Evolutionary conservation across 2,888 invertebrate genomes (phyloP).

Genomic region (Spilarctia lutea): DNA sequence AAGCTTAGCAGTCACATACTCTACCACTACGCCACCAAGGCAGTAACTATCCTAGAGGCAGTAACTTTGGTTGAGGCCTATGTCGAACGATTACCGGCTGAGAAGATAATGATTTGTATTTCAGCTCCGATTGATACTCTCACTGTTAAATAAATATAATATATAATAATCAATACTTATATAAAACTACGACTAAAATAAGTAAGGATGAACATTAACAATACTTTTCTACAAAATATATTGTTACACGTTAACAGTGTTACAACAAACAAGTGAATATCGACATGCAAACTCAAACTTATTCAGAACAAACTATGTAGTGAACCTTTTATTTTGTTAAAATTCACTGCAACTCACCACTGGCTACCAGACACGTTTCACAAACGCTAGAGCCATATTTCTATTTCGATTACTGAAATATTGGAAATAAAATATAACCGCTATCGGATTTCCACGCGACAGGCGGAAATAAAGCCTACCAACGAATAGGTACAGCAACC

Average conservation of each 20-base stretch:
- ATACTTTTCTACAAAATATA: not conserved
- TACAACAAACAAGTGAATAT: not conserved
- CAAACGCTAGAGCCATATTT: conserved; percentile 63
- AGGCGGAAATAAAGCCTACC: conserved; percentile 82
- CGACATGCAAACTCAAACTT: conserved; percentile 6
- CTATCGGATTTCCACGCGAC: conserved; percentile 81
- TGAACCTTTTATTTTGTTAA: conserved; percentile 37
- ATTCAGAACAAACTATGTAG: conserved; percentile 17
- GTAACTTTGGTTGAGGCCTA: too few relatives aligned
- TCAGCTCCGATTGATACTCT: too few relatives aligned
- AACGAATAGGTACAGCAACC: conserved; percentile 57
- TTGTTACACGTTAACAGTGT: not conserved
- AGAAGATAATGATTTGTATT: too few relatives aligned
- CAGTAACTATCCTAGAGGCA: too few relatives aligned
- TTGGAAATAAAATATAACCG: conserved; percentile 77
- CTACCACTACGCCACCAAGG: too few relatives aligned
- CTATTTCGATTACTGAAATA: conserved; percentile 77
- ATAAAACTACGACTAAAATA: not conserved
- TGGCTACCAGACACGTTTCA: conserved; percentile 55
- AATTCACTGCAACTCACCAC: conserved; percentile 32
- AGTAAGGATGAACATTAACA: not conserved
- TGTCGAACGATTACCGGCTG: too few relatives aligned
- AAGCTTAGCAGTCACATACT: too few relatives aligned
- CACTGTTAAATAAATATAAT: not conserved
- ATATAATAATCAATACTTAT: not conserved